Base-by-base conservation (phyloP, 2,888 invertebrate species). In the Caenorhabditis sp. region DNA sequence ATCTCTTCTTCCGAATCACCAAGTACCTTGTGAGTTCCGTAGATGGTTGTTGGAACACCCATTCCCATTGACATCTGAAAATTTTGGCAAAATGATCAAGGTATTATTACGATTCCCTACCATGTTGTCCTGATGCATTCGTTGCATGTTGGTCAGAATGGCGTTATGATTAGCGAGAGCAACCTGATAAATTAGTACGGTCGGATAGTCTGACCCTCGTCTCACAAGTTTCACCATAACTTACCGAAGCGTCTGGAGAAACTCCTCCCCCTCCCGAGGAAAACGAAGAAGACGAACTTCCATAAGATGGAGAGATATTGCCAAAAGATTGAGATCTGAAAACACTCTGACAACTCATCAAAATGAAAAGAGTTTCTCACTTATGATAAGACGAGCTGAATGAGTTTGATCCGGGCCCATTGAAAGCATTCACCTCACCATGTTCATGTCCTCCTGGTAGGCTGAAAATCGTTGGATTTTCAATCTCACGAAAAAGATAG, bases 321-420 rank as follows among this genome's bases (percentile, higher is more conserved):
- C 71, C 71, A 27, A 66, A 71, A 0, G 66, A 71, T 66, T 71
- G 71, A 26, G 66, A 66, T 61, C 65, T 69, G 60, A 27, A 69
- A 69, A 17, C n/a, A n/a, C n/a, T n/a, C n/a, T n/a, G n/a, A 31
- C 14, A n/a, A 31, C 17, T 54, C n/a, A 10, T 24, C 51, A 26
- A 53, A 19, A 23, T 24, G 36, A 24, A 24, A 57, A 27, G 17
- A 1, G 27, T 36, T 27, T 53, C 69, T 23, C 31, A 70, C 70
- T 71, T 71, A 59, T 61, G 62, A 24, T 71, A 71, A 1, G 71
- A 63, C 8, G 66, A 62, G 37, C 71, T 71, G 24, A 26, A 71
- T 5, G 71, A 71, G 27, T 71, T 71, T 12, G 71, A 66, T 19
- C 59, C 62, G 1, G 71, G 71, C 5, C 49, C 62, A 10, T 71